Conservation (phyloP, 1,140 invertebrate genomes). For the Lycorma delicatula region DNA sequence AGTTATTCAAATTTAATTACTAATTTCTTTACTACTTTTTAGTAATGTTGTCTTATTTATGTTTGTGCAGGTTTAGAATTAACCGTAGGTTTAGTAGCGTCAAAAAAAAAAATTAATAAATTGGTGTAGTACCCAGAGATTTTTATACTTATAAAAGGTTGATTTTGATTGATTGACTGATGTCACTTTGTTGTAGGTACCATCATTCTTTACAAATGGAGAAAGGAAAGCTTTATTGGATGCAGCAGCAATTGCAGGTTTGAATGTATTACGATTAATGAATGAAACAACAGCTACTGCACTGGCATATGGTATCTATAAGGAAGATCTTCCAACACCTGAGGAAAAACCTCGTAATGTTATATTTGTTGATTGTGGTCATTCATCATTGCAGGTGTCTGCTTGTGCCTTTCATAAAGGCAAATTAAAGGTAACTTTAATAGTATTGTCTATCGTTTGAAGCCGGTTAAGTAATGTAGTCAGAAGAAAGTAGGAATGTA, state of each 20-base stretch:
- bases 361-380: conserved; percentile 88
- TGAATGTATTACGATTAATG: conserved; percentile 90
- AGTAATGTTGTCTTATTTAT: no score
- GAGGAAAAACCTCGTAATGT: conserved; percentile 84
- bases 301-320: conserved; percentile 94
- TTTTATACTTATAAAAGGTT: no score
- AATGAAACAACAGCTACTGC: conserved; percentile 97
- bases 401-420: conserved; percentile 90
- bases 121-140: no score
- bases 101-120: no score
- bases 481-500: no score
- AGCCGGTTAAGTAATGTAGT: no score
- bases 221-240: conserved; percentile 87
- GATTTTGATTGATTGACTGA: conserved; percentile 1
- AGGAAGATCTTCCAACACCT: conserved; percentile 80
- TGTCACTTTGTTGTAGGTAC: conserved; percentile 47
- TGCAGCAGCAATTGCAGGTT: conserved; percentile 74
- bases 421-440: no score
- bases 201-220: conserved; percentile 88
- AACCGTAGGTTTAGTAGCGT: no score
- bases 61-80: no score
- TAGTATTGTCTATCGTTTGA: no score
- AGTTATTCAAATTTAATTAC: no score
- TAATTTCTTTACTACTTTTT: no score
- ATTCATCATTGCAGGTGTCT: conserved; percentile 74